Conservation (phyloP, 2,113 vertebrate species). For the Aspiorhynchus laticeps region DNA sequence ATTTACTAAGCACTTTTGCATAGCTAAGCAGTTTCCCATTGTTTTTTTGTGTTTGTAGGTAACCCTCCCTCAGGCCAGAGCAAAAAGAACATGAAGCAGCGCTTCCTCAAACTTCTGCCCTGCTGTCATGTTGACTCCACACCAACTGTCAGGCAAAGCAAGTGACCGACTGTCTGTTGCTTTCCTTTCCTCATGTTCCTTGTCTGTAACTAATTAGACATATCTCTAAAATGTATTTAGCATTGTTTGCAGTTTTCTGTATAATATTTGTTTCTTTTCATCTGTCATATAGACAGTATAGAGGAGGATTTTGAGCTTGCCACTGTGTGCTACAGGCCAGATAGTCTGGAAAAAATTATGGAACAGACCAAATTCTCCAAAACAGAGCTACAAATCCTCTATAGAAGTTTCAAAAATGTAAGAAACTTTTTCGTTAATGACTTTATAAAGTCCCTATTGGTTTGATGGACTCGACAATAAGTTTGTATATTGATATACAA, state of each 20-base stretch:
- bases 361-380: slow-evolving; percentile 97
- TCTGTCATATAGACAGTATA: slow-evolving; percentile 85
- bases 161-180: slow-evolving; percentile 52
- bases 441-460: background rate
- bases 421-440: slow-evolving; percentile 17
- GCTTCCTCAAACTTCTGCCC: slow-evolving; percentile 75
- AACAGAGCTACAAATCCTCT: slow-evolving; percentile 95
- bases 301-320: slow-evolving; percentile 98
- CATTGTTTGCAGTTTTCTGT: background rate
- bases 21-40: background rate
- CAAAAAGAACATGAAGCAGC: slow-evolving; percentile 74
- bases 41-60: slow-evolving; percentile 66
- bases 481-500: background rate
- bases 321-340: slow-evolving; percentile 94
- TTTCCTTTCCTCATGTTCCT: background rate
- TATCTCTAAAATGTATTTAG: background rate
- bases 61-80: slow-evolving; percentile 69
- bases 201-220: background rate
- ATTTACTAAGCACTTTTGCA: background rate
- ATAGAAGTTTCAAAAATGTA: slow-evolving; percentile 98
- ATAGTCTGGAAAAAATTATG: slow-evolving; percentile 95
- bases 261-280: background rate
- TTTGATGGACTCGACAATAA: background rate
- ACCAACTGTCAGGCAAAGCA: slow-evolving; percentile 66
- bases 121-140: slow-evolving; percentile 68